Evolutionary conservation across 2,888 invertebrate species (phyloP).

Genomic region (Itoplectis maculator): DNA sequence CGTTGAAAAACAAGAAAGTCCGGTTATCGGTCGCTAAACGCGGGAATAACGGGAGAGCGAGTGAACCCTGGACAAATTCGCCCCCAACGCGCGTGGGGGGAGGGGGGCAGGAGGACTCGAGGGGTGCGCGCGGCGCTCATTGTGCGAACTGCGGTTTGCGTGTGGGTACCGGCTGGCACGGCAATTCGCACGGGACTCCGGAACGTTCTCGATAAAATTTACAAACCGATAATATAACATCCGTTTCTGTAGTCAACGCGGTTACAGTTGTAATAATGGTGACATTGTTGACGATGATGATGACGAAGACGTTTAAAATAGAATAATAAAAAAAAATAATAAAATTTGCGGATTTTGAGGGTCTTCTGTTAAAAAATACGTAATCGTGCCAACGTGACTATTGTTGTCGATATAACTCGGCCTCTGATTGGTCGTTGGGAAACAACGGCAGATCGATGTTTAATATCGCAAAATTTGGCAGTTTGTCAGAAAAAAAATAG

Average conservation of each 20-base stretch:
- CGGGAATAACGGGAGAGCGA: slow-evolving; percentile 7
- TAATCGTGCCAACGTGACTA: too few species aligned
- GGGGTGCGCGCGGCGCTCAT: background rate
- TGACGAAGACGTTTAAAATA: too few species aligned
- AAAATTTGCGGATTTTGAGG: too few species aligned
- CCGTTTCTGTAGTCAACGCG: background rate
- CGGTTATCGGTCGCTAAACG: background rate
- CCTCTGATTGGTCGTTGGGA: too few species aligned
- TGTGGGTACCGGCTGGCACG: slow-evolving; percentile 36
- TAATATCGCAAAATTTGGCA: too few species aligned
- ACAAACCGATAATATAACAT: background rate
- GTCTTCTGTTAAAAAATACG: too few species aligned
- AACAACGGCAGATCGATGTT: too few species aligned
- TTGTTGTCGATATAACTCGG: too few species aligned
- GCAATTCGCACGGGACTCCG: slow-evolving; percentile 8
- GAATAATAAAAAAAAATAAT: too few species aligned
- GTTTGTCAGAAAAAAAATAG: too few species aligned
- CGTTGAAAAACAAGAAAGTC: background rate
- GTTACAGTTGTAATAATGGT: background rate
- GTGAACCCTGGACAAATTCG: background rate
- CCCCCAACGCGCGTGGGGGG: background rate
- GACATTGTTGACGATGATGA: background rate
- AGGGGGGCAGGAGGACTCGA: background rate
- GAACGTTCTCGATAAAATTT: slow-evolving; percentile 26
- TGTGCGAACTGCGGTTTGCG: slow-evolving; percentile 25